phyloP scores from a whole-genome alignment of 2,797 vertebrate species.

The Poecilia velifera region DNA sequence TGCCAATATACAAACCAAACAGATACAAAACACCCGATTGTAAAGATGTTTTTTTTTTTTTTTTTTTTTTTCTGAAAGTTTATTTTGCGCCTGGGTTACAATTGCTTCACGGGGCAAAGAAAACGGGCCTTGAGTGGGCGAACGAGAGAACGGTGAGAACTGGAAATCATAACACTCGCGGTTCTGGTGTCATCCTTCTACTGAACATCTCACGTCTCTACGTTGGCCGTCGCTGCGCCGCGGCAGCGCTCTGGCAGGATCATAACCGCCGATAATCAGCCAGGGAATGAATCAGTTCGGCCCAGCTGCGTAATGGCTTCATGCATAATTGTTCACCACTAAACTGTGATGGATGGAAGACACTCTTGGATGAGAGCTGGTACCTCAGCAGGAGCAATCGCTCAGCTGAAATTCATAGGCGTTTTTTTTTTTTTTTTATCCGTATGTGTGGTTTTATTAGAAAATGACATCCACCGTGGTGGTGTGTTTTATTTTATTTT shows the following conservation, averaged over 20 bases:
- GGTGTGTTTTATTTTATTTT: neutral
- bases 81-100: slow-evolving; percentile 1
- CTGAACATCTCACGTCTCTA: slow-evolving; percentile 32
- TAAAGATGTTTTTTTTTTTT: slow-evolving; percentile 1
- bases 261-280: slow-evolving; percentile 56
- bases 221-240: slow-evolving; percentile 29
- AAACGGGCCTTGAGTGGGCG: neutral
- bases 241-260: slow-evolving; percentile 43
- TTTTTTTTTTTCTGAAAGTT: neutral
- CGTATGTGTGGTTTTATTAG: slow-evolving; percentile 36
- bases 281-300: slow-evolving; percentile 52
- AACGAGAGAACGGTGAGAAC: neutral
- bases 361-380: slow-evolving; percentile 21
- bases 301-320: slow-evolving; percentile 38
- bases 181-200: neutral
- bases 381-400: slow-evolving; percentile 22
- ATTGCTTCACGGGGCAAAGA: neutral
- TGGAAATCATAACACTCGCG: neutral
- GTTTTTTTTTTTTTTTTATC: slow-evolving; percentile 11
- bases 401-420: slow-evolving; percentile 18
- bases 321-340: slow-evolving; percentile 27
- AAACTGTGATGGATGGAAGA: slow-evolving; percentile 48
- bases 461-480: slow-evolving; percentile 1
- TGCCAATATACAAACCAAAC: slow-evolving; percentile 54
- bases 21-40: slow-evolving; percentile 32